A percentile compares a stretch with the other conserved stretches of the same genome.
These are phyloP conservation scores for Syrrhaptes paradoxus DNA, from an alignment of 2,113 vertebrate species.

Conservation along the genomic window DNA sequence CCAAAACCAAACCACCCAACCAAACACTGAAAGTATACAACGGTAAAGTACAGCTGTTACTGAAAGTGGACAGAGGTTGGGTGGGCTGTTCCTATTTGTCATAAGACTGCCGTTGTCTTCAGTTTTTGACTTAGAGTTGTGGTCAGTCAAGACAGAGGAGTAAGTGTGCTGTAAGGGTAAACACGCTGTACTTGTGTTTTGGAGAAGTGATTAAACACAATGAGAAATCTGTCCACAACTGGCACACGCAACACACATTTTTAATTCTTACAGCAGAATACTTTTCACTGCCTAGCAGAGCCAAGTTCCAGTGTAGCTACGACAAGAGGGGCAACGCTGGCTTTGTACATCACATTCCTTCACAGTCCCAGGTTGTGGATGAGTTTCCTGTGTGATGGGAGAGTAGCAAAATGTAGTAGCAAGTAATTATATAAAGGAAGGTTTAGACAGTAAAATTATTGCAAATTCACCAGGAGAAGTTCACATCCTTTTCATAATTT, in stretches of 20 bases:
- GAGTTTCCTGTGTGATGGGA: neutral
- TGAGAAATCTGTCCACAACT: neutral
- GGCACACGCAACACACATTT: fast-evolving
- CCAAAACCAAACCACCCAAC: neutral
- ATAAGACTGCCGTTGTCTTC: neutral
- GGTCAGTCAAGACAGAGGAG: neutral
- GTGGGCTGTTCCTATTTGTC: neutral
- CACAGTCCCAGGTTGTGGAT: neutral
- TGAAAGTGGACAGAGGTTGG: neutral
- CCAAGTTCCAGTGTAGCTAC: neutral
- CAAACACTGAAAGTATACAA: neutral
- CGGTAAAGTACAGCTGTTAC: neutral
- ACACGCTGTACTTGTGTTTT: neutral
- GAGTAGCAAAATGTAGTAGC: neutral
- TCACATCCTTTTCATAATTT: neutral
- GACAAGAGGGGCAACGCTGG: neutral
- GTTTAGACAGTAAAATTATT: neutral
- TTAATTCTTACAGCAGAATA: neutral
- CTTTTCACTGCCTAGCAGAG: neutral
- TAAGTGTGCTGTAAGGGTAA: neutral
- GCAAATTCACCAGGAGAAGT: neutral
- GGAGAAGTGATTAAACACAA: neutral
- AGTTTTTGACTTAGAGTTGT: neutral
- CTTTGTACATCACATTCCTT: neutral
- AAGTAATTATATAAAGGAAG: neutral